Conservation (phyloP, 2,113 vertebrate genomes). For the Pseudopipra pipra region DNA sequence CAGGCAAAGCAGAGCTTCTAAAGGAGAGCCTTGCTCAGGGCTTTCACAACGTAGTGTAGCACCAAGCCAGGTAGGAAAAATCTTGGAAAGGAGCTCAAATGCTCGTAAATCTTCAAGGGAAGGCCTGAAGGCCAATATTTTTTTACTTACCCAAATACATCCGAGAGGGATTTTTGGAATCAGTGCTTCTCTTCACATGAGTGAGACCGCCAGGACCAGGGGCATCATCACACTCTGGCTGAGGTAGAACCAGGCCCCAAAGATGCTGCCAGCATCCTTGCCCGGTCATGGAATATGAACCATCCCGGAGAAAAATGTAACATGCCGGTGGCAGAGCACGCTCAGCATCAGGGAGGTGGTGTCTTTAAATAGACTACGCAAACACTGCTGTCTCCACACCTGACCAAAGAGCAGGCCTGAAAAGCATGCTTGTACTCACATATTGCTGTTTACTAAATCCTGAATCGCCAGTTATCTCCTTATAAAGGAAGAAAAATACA, state of each 20-base stretch:
- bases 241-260: background rate
- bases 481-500: background rate
- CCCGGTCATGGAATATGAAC: background rate
- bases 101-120: background rate
- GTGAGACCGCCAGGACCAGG: background rate
- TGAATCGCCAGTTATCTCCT: background rate
- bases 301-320: background rate
- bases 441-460: background rate
- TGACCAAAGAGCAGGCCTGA: background rate
- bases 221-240: background rate
- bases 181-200: rapidly evolving
- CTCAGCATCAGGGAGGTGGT: background rate
- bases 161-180: background rate
- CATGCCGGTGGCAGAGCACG: background rate
- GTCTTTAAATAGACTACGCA: background rate
- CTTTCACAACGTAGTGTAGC: background rate
- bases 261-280: background rate
- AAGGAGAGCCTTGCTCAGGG: background rate
- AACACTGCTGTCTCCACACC: background rate
- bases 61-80: background rate
- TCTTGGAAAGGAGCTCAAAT: background rate
- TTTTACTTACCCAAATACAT: background rate
- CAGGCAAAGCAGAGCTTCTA: background rate
- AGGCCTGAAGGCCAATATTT: background rate
- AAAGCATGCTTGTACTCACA: background rate